A percentile compares a stretch with the other conserved stretches of the same genome.
Conservation (phyloP, 1,140 invertebrate species). For the Drosophila kepulauana region DNA sequence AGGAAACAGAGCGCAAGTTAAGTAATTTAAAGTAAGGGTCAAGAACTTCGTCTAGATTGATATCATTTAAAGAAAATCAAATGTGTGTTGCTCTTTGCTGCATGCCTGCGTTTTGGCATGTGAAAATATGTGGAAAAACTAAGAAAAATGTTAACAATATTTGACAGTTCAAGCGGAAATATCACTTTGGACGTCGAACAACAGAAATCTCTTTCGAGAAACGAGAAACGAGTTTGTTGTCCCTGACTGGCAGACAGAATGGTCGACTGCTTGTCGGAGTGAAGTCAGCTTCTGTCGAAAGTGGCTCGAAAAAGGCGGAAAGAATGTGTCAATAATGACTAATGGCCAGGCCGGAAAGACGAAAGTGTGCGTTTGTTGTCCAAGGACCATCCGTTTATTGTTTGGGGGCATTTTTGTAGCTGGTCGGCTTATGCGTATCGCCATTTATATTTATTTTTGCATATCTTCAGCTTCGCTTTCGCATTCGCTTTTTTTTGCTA, state of each 20-base stretch:
- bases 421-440: conserved; percentile 27
- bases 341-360: conserved; percentile 59
- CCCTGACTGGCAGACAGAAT: conserved; percentile 29
- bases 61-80: neutral
- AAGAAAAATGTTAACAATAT: conserved; percentile 66
- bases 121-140: conserved; percentile 12
- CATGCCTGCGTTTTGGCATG: neutral
- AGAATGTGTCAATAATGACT: conserved; percentile 83
- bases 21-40: conserved; percentile 7
- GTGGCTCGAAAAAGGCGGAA: conserved; percentile 66
- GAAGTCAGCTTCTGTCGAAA: conserved; percentile 1
- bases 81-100: neutral
- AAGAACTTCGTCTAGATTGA: neutral
- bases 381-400: conserved; percentile 34
- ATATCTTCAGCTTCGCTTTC: conserved; percentile 37
- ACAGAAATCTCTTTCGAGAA: neutral
- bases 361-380: conserved; percentile 18
- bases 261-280: neutral
- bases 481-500: conserved; percentile 5
- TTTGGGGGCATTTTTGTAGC: conserved; percentile 14
- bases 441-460: conserved; percentile 69
- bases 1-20: neutral
- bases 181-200: conserved; percentile 47
- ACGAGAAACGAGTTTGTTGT: neutral
- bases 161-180: conserved; percentile 68